Base-by-base conservation (phyloP, 2,888 invertebrate genomes). In the Hartigia nigra region DNA sequence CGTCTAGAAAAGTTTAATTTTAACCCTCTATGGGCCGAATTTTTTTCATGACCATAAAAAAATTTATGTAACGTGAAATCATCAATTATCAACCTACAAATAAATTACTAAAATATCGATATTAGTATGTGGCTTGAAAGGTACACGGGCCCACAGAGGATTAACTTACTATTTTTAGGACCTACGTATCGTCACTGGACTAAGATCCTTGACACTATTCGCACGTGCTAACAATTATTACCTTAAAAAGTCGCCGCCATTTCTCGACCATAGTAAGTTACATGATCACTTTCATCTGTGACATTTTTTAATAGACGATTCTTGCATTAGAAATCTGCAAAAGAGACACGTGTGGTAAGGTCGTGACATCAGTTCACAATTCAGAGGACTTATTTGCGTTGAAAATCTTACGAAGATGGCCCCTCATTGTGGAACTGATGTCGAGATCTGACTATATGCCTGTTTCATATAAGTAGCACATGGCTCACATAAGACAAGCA, bases 401-500 rank as follows among this genome's bases (percentile, higher is more conserved):
- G 39, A 39, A 55, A 55, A 5, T 55, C 39, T 23, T 55, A 55
- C 23, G 23, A 55, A 55, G 39, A 55, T 55, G 39, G 39, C 39
- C 39, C 23, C 23, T 55, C 39, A 23, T 23, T 9, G 9, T 55
- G 23, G 55, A 23, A 23, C 9, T 9, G 23, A 55, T 55, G 55
- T 55, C 23, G 55, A 55, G 55, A 23, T 55, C 23, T 55, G 23
- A 55, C 55, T 55, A 55, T 55, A 55, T 23, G 23, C 23, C 55
- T 23, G 55, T 55, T 55, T 23, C 23, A 55, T 55, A 55, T 23
- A 55, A 55, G 55, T 55, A 34, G 72, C 23, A 34, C 72, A 34
- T 72, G 72, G 72, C 34, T 72, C 72, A 31, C 72, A 72, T 72
- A 77, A 76, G 79, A 79, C 78, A 78, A 81, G 79, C 81, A 69